Evolutionary conservation across 2,888 invertebrate species (phyloP).

Genomic region (Platycnemis pennipes): DNA sequence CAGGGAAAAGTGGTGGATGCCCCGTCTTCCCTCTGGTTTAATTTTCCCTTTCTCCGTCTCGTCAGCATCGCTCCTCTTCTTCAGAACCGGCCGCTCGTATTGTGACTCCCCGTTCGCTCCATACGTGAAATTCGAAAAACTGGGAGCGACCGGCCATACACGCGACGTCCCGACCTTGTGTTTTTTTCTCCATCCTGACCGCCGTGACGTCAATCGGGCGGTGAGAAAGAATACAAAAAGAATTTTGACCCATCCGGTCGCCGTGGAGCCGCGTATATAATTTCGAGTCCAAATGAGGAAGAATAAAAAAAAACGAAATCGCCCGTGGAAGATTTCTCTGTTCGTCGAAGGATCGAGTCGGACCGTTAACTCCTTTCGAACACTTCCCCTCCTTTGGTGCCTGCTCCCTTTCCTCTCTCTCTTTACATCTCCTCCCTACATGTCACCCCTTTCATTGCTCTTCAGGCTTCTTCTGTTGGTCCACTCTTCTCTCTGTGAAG

Average conservation of each 20-base stretch:
- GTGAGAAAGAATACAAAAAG: background rate
- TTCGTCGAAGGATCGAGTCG: background rate
- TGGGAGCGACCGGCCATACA: no score
- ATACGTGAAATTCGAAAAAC: no score
- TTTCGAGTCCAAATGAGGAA: background rate
- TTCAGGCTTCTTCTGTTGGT: background rate
- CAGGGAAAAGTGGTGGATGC: no score
- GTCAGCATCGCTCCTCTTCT: no score
- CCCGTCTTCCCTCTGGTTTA: no score
- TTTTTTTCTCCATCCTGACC: conserved; percentile 13
- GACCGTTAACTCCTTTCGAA: background rate
- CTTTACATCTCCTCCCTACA: background rate
- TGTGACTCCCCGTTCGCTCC: no score
- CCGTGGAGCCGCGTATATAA: background rate
- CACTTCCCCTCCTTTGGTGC: background rate
- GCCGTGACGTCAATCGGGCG: background rate
- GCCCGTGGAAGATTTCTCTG: background rate
- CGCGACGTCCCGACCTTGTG: background rate
- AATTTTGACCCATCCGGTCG: background rate
- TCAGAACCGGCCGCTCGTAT: no score
- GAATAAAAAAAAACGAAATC: no score
- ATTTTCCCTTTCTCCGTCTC: no score
- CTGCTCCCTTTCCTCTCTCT: background rate
- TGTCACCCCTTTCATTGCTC: background rate
- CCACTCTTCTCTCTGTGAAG: no score